Percentiles rank a stretch among this genome's conserved stretches.
phyloP scores from a whole-genome alignment of 2,888 invertebrate species.

The Taphrorychus bicolor region DNA sequence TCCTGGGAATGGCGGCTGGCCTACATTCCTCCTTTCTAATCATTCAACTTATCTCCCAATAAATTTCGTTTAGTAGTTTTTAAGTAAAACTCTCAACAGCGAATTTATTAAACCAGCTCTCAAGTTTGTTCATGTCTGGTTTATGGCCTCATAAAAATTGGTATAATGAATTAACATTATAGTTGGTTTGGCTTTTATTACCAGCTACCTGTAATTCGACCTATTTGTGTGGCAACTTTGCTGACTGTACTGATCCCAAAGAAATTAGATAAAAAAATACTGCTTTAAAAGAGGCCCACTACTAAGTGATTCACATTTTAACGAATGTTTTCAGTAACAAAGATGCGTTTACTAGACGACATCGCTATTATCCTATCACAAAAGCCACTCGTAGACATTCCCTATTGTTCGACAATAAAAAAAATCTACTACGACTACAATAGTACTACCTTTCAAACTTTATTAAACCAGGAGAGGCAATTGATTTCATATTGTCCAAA shows the following conservation, averaged over 20 bases:
- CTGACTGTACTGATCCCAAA: no score
- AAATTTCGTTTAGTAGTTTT: constrained; percentile 14
- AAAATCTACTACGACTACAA: constrained; percentile 40
- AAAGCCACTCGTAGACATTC: constrained; percentile 33
- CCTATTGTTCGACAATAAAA: constrained; percentile 36
- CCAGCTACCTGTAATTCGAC: constrained; percentile 11
- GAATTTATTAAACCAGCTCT: constrained; percentile 13
- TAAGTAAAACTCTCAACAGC: constrained; percentile 9
- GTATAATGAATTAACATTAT: constrained; percentile 8
- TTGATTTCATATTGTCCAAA: constrained; percentile 14
- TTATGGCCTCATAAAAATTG: constrained; percentile 16
- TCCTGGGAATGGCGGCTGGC: constrained; percentile 4
- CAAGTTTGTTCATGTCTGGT: constrained; percentile 12
- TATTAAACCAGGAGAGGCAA: constrained; percentile 28
- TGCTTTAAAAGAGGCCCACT: no score
- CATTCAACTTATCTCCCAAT: constrained; percentile 7
- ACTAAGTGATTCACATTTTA: background rate
- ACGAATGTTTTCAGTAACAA: constrained; percentile 27
- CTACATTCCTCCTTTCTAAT: constrained; percentile 18
- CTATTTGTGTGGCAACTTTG: constrained; percentile 9
- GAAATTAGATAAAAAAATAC: no score
- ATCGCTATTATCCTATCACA: constrained; percentile 37
- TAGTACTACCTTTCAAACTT: constrained; percentile 34
- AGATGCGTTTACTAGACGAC: constrained; percentile 39
- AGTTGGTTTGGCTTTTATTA: constrained; percentile 14